Conservation (phyloP, 2,888 invertebrate genomes). For the Eupithecia exiguata region DNA sequence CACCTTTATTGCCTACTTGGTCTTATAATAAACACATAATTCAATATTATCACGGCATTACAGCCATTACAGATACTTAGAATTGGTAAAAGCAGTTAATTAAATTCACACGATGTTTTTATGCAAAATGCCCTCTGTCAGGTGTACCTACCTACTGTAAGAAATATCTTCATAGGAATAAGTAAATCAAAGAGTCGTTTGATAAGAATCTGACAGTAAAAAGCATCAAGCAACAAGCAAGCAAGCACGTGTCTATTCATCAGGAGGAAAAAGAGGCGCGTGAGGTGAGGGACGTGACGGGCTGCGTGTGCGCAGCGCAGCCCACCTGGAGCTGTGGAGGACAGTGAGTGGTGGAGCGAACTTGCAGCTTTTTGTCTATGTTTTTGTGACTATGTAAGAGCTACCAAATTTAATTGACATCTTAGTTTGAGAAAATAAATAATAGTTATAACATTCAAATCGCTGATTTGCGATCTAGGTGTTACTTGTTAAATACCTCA, state of each 20-base stretch:
- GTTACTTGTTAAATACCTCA: neutral
- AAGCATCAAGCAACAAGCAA: neutral
- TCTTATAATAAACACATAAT: neutral
- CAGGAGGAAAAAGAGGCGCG: constrained; percentile 20
- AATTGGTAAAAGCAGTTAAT: constrained; percentile 1
- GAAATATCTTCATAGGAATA: neutral
- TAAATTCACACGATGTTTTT: neutral
- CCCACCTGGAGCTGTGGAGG: neutral
- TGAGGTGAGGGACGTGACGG: constrained; percentile 26
- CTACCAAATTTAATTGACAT: neutral
- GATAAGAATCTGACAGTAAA: neutral
- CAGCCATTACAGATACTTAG: neutral
- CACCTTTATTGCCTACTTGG: neutral
- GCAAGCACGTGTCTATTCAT: constrained; percentile 29
- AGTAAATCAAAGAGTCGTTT: constrained; percentile 4
- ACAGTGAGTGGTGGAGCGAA: neutral
- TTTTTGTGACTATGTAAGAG: neutral
- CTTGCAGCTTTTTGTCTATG: neutral
- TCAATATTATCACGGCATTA: neutral
- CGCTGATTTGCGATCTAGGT: neutral
- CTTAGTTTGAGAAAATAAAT: neutral
- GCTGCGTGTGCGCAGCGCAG: neutral
- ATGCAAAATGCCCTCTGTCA: neutral
- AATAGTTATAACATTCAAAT: no score
- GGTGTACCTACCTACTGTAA: neutral